Evolutionary conservation across 1,140 invertebrate species (phyloP), one percentile per base, ranked within the genome.

Genomic region (Periplaneta americana): DNA sequence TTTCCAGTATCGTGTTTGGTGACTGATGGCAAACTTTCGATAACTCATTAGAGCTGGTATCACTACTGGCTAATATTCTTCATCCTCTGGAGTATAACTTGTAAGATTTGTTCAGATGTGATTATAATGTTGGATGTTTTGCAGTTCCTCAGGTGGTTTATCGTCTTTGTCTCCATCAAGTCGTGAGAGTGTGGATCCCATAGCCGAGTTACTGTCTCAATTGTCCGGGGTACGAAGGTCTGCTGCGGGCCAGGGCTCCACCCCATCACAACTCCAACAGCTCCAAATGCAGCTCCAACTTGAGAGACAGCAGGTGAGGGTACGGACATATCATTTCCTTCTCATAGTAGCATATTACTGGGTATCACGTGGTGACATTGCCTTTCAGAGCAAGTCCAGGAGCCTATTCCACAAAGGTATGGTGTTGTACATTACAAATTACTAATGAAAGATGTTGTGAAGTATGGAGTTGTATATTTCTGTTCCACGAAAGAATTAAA

Each of bases 181-280:
- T 86, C 93, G 96, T 84, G 97, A 98, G 87, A 93, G 95, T 84
- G 95, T 96, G 86, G 97, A 99, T 92, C 97, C 97, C 79, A 98
- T 99, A 84, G 96, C 96, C 66, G 97, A 98, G 90, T 90, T 98
- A 83, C 90, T 98, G 80, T 97, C 96, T 79, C 97, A 98, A 89
- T 91, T 98, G 85, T 97, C 96, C 34, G 96, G 96, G 83, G 96
- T 97, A 83, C 91, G 96, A 84, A 92, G 96, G 88, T 91, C 88
- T 83, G 90, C 90, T 77, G 91, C 89, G 85, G 87, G 90, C 83
- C 89, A 90, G 88, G 88, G 89, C 86, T 87, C 91, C 81, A 91
- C 93, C 84, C 93, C 94, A 82, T 93, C 94, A 82, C 95, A 96
- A 87, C 89, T 96, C 86, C 95, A 96, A 87, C 95, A 97, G 86